phyloP scores from a whole-genome alignment of 2,888 invertebrate species.

The Euzophera pinguis region DNA sequence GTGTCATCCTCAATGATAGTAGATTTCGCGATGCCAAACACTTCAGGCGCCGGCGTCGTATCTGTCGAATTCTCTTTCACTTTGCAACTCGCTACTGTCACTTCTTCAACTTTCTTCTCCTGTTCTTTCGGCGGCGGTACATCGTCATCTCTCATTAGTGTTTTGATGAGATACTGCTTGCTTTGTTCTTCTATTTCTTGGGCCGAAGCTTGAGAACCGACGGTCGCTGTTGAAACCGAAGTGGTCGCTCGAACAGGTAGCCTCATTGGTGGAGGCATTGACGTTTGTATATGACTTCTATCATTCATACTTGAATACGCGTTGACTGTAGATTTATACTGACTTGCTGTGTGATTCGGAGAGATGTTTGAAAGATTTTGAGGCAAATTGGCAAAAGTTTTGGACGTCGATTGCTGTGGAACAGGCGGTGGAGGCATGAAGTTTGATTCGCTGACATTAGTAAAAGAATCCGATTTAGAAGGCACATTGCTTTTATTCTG shows the following conservation, averaged over 20 bases:
- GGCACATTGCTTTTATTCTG: constrained; percentile 32
- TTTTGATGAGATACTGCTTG: constrained; percentile 93
- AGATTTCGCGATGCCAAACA: constrained; percentile 76
- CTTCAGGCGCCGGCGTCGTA: constrained; percentile 65
- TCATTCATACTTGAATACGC: constrained; percentile 24
- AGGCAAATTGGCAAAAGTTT: constrained; percentile 20
- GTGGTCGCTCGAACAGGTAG: constrained; percentile 48
- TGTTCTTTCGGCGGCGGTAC: constrained; percentile 83
- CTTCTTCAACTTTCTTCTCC: constrained; percentile 77
- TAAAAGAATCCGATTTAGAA: constrained; percentile 33
- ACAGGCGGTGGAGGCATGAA: constrained; percentile 64
- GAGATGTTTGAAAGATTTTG: constrained; percentile 8
- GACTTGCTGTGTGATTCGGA: constrained; percentile 28
- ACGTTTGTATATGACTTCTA: constrained; percentile 19
- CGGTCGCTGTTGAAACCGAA: constrained; percentile 63
- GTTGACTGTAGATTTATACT: constrained; percentile 46
- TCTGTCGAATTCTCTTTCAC: constrained; percentile 50
- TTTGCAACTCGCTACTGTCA: constrained; percentile 68
- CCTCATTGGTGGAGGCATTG: constrained; percentile 63
- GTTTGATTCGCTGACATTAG: constrained; percentile 31
- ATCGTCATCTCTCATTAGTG: constrained; percentile 92
- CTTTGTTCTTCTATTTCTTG: constrained; percentile 83
- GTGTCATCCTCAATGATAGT: constrained; percentile 48
- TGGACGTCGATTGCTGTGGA: constrained; percentile 44
- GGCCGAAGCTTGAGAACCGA: constrained; percentile 71